phyloP scores from a whole-genome alignment of 2,797 vertebrate species.

The Poecilia wingei region DNA sequence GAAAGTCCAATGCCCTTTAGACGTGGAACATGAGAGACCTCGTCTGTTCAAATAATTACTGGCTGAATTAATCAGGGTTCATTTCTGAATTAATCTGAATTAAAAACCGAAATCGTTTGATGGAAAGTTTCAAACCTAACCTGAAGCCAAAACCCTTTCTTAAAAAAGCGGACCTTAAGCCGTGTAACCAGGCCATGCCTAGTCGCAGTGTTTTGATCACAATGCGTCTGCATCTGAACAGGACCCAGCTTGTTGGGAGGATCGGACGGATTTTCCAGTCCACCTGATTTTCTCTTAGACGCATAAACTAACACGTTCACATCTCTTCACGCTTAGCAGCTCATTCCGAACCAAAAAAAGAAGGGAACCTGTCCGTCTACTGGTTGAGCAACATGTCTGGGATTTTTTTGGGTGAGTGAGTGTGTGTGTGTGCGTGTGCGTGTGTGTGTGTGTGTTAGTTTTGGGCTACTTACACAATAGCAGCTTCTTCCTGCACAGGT shows the following conservation, averaged over 20 bases:
- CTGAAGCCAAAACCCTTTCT: neutral
- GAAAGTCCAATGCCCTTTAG: neutral
- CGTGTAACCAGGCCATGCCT: neutral
- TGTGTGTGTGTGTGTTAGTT: constrained; percentile 7
- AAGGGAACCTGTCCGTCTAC: constrained; percentile 31
- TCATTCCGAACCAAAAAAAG: constrained; percentile 8
- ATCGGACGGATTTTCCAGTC: neutral
- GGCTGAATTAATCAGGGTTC: neutral
- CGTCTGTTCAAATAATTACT: neutral
- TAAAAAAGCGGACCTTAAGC: neutral
- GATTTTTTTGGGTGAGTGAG: constrained; percentile 24
- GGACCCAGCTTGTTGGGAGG: constrained; percentile 19
- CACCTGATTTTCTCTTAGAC: constrained; percentile 7
- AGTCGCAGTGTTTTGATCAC: neutral
- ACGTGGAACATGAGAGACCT: neutral
- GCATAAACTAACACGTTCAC: neutral
- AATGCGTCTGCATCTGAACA: neutral
- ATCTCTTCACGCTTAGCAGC: constrained; percentile 20
- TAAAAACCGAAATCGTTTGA: neutral
- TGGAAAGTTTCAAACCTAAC: neutral
- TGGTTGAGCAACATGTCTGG: constrained; percentile 35
- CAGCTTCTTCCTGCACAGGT: constrained; percentile 16
- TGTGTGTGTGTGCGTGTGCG: constrained; percentile 3
- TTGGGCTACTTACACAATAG: constrained; percentile 62
- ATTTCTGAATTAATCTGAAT: neutral